Base-by-base conservation (phyloP, 1,140 invertebrate species). In the Trypoxylus dichotomus region DNA sequence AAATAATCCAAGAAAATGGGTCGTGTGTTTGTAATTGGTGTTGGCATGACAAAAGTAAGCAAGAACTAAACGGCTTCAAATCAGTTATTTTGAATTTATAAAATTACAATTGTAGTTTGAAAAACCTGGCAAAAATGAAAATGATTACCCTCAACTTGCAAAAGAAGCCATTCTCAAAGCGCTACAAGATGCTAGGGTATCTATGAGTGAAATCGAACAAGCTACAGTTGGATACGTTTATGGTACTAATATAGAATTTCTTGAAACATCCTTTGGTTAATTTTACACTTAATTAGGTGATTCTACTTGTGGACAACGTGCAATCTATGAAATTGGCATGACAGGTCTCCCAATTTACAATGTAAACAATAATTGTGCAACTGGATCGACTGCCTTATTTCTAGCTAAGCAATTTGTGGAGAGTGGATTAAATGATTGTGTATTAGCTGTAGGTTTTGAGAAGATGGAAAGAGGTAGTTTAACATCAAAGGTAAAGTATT, bases 321-420 rank as follows among this genome's bases (percentile, higher is more conserved):
- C 3, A 0, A 82, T 99, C 1, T 99, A 99, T 86, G 93, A 97
- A 86, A 88, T 99, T 47, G 98, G 98, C 47, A 92, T 99, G 90
- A 98, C 93, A 60, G 98, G 97, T 24, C 98, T 99, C 82, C 98
- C 98, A 10, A 93, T 99, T 78, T 97, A 95, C 87, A 99, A 99
- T 89, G 97, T 99, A 0, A 99, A 99, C 87, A 99, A 99, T 85
- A 98, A 98, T 84, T 99, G 98, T 85, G 94, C 98, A 0, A 99
- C 97, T 21, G 98, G 98, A 11, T 96, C 97, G 0, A 96, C 94
- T 75, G 98, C 98, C 2, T 85, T 99, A 0, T 91, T 93, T 78
- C 87, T 99, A 83, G 97, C 92, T 0, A 97, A 97, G 84, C 96
- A 99, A 86, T 90, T 98, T 8, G 89, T 99, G 21, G 93, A 97